Evolutionary conservation across 2,797 vertebrate genomes (phyloP), one percentile per base, ranked within the genome.

Genomic region (Triplophysa yarkandensis): DNA sequence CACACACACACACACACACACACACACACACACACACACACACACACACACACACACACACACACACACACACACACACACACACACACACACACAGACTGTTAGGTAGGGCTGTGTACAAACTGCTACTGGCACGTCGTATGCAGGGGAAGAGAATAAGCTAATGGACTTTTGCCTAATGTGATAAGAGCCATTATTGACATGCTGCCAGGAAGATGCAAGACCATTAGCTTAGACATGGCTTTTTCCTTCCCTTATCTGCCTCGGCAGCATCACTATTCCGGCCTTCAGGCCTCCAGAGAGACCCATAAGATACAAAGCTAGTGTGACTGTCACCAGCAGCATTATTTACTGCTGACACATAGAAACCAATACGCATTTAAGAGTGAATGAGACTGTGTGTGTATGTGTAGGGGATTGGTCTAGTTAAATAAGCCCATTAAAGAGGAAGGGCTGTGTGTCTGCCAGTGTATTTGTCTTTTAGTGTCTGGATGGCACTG

Each of bases 111-210:
- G 78, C 83, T 83, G 79, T 83, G 89, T 86, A 87, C 87, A 88
- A 86, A 87, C 81, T 84, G 83, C 19, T 39, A 39, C 58, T 67
- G 66, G 28, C n/a, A 60, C 17, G n/a, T 64, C 10, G 19, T 36
- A 60, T 54, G 60, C 32, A 74, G 80, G 87, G 85, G 81, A 93
- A 90, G 92, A 95, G 93, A 94, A 95, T 93, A 93, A 95, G 92
- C 92, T 98, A 98, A 98, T 98, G 95, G 95, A 92, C 93, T 96
- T 95, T 93, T 94, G 94, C 93, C 96, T 98, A 98, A 98, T 96
- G 94, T 95, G 95, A 98, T 98, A 96, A 98, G 92, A 96, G 92
- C 92, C 93, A 95, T 96, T 98, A 97, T 95, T 97, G 96, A 98
- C 94, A 96, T 94, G 94, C 95, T 95, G 95, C 95, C 96, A 98